These are phyloP conservation scores for Metopolophium dirhodum DNA, from an alignment of 1,140 invertebrate species.

Conservation along the genomic window DNA sequence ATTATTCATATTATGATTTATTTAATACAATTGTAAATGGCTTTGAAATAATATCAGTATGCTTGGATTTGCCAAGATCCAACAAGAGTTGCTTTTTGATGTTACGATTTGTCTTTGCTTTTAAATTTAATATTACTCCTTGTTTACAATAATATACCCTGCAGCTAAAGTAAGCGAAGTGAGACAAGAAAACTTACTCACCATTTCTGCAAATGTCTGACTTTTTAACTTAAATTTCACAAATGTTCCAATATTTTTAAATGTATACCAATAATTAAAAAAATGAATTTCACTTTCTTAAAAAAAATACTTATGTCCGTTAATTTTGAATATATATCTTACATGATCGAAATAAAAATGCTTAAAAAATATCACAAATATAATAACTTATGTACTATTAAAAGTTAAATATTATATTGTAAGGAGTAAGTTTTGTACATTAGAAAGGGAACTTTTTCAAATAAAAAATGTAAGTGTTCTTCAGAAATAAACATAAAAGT, in stretches of 20 bases:
- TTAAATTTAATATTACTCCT: too few relatives aligned
- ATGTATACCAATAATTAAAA: background rate
- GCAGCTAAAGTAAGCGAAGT: background rate
- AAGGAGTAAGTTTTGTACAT: background rate
- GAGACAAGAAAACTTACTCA: background rate
- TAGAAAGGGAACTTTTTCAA: background rate
- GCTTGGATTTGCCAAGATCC: background rate
- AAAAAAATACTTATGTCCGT: background rate
- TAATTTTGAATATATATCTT: background rate
- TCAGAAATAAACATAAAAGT: background rate
- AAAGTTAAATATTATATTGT: background rate
- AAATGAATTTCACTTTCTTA: background rate
- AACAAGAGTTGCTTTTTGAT: too few relatives aligned
- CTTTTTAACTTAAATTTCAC: background rate
- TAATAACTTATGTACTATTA: background rate
- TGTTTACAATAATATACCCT: background rate
- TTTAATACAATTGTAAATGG: background rate
- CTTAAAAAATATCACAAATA: background rate
- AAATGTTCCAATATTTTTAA: background rate
- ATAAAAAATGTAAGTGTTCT: background rate
- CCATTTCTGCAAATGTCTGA: background rate
- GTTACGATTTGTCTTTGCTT: too few relatives aligned
- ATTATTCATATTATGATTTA: background rate
- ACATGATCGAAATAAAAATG: background rate
- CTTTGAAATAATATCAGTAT: background rate